Percentiles rank a stretch among this genome's conserved stretches.
Conservation (phyloP, 2,888 invertebrate species). For the Noctua comes region DNA sequence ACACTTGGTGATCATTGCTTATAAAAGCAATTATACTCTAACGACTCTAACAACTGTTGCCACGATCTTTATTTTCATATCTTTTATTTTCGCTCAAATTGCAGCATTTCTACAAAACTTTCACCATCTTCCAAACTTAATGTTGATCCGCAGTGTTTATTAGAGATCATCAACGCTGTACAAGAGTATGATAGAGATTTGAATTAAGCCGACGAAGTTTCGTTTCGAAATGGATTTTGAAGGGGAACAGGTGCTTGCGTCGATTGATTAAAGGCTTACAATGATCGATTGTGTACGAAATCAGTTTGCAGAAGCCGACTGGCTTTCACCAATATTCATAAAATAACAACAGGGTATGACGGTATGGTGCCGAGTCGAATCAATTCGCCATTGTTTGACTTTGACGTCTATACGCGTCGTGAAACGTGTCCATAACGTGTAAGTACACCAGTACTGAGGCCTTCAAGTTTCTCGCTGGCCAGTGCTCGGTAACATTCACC, state of each 20-base stretch:
- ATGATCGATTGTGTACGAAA: conserved; percentile 63
- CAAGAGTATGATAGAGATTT: conserved; percentile 6
- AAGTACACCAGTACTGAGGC: conserved; percentile 56
- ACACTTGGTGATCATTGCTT: conserved; percentile 69
- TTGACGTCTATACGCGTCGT: conserved; percentile 77
- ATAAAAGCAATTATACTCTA: conserved; percentile 71
- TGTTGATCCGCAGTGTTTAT: conserved; percentile 47
- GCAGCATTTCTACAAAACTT: conserved; percentile 48
- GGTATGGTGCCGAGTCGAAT: conserved; percentile 73
- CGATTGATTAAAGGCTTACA: conserved; percentile 42
- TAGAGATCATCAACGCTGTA: conserved; percentile 27
- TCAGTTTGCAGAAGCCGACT: conserved; percentile 68
- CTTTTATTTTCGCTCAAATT: conserved; percentile 57
- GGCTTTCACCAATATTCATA: conserved; percentile 76
- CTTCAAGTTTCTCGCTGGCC: conserved; percentile 69
- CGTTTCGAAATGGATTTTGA: conserved; percentile 27
- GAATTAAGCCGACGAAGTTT: background rate
- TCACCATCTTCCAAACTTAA: conserved; percentile 50
- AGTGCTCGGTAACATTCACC: conserved; percentile 69
- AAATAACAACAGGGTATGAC: conserved; percentile 67
- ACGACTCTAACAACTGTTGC: conserved; percentile 64
- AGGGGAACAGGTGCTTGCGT: conserved; percentile 30
- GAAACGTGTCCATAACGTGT: conserved; percentile 62
- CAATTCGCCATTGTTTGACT: conserved; percentile 81
- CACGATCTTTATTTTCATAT: conserved; percentile 57